These are phyloP conservation scores for Drosophila leontia DNA, from an alignment of 1,140 invertebrate species.

Conservation along the genomic window DNA sequence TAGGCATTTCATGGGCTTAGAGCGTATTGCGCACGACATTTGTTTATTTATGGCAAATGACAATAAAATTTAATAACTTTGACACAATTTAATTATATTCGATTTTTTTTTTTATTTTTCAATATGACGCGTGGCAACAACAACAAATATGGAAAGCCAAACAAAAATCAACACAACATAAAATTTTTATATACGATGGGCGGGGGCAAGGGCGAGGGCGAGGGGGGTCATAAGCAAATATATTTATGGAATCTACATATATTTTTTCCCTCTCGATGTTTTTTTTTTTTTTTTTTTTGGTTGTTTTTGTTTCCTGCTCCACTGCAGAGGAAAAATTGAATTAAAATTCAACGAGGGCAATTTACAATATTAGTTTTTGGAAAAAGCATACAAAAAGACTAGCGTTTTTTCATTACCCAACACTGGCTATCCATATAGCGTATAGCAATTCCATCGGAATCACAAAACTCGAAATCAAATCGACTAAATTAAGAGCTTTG, in stretches of 20 bases:
- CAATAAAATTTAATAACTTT: constrained; percentile 76
- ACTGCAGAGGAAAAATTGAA: constrained; percentile 40
- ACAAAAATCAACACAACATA: constrained; percentile 44
- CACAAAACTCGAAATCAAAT: constrained; percentile 31
- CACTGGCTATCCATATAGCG: background rate
- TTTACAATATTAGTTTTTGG: constrained; percentile 46
- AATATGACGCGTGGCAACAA: constrained; percentile 32
- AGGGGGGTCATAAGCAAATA: constrained; percentile 37
- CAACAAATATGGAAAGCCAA: constrained; percentile 20
- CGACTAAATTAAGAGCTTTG: constrained; percentile 44
- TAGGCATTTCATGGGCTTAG: constrained; percentile 21
- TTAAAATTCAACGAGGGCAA: constrained; percentile 51
- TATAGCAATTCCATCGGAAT: constrained; percentile 19
- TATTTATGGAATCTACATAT: constrained; percentile 30
- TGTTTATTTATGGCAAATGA: constrained; percentile 65
- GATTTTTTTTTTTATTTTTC: constrained; percentile 24
- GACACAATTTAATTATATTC: constrained; percentile 75
- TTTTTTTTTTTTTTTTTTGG: background rate
- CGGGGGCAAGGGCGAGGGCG: background rate
- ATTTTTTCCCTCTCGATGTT: background rate
- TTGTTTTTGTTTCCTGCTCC: constrained; percentile 1
- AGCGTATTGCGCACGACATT: constrained; percentile 59
- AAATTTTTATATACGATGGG: constrained; percentile 19
- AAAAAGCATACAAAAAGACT: constrained; percentile 6
- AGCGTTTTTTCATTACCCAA: constrained; percentile 17